Evolutionary conservation across 1,140 invertebrate species (phyloP).

Genomic region (Drosophila eugracilis): DNA sequence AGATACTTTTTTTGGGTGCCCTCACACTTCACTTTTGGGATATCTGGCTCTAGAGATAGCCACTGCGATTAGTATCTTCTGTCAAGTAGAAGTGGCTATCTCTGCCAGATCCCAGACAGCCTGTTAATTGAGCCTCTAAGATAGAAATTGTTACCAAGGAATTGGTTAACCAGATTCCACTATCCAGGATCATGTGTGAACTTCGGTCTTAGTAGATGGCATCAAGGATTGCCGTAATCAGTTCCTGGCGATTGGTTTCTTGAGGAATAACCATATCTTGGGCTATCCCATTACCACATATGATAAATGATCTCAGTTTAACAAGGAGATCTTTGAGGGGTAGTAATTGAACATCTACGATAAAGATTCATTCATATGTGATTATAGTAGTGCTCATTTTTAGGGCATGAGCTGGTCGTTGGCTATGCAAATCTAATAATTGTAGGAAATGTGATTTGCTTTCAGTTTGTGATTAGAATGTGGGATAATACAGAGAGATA

Average conservation of each 20-base stretch:
- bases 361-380: constrained; percentile 21
- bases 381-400: background rate
- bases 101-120: constrained; percentile 15
- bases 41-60: constrained; percentile 33
- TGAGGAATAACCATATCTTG: constrained; percentile 8
- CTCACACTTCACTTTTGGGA: constrained; percentile 13
- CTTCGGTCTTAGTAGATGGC: constrained; percentile 38
- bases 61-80: constrained; percentile 48
- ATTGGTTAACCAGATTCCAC: constrained; percentile 65
- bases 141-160: constrained; percentile 41
- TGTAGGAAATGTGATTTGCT: background rate
- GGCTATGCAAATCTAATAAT: background rate
- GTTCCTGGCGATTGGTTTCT: constrained; percentile 26
- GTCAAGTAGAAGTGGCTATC: constrained; percentile 34
- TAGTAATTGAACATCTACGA: constrained; percentile 17
- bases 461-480: background rate
- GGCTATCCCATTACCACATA: constrained; percentile 36
- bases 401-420: background rate
- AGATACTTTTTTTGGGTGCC: constrained; percentile 27
- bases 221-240: constrained; percentile 27
- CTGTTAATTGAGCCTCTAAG: constrained; percentile 24
- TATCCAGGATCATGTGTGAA: constrained; percentile 64
- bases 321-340: constrained; percentile 6
- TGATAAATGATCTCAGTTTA: constrained; percentile 30
- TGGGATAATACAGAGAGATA: background rate